Evolutionary conservation across 2,888 invertebrate genomes (phyloP).

Genomic region (Carcina quercana): DNA sequence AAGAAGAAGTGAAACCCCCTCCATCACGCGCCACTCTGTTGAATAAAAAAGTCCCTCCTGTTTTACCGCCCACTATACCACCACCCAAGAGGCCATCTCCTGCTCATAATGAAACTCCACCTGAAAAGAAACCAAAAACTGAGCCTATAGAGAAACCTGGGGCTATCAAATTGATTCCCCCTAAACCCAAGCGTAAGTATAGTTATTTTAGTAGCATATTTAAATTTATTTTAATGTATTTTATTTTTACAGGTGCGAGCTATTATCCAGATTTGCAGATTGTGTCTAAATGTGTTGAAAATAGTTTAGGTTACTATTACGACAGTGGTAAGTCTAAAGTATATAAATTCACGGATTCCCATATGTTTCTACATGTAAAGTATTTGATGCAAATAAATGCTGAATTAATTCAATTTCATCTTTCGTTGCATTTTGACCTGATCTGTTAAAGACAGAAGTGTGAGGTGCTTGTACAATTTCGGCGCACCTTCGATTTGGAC

Average conservation of each 20-base stretch:
- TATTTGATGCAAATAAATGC: conserved; percentile 65
- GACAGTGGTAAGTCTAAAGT: conserved; percentile 68
- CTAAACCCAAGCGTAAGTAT: conserved; percentile 94
- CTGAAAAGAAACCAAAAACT: conserved; percentile 87
- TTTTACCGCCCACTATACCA: conserved; percentile 56
- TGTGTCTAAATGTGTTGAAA: conserved; percentile 30
- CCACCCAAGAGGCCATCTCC: conserved; percentile 67
- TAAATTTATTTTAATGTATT: conserved; percentile 40
- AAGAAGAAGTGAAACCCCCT: conserved; percentile 91
- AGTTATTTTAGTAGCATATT: conserved; percentile 20
- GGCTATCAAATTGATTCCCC: conserved; percentile 88
- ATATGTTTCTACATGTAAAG: conserved; percentile 53
- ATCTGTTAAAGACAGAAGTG: conserved; percentile 49
- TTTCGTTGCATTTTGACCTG: conserved; percentile 44
- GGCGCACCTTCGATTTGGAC: conserved; percentile 38
- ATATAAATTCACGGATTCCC: conserved; percentile 60
- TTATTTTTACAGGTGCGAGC: conserved; percentile 59
- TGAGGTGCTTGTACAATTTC: conserved; percentile 31
- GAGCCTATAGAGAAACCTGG: conserved; percentile 82
- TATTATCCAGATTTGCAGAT: conserved; percentile 25
- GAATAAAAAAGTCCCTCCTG: conserved; percentile 65
- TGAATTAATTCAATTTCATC: conserved; percentile 44
- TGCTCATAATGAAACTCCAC: conserved; percentile 68
- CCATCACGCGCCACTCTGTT: conserved; percentile 81
- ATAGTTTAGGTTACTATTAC: conserved; percentile 45